Evolutionary conservation across 2,113 vertebrate genomes (phyloP).

Genomic region (Ameiurus melas): DNA sequence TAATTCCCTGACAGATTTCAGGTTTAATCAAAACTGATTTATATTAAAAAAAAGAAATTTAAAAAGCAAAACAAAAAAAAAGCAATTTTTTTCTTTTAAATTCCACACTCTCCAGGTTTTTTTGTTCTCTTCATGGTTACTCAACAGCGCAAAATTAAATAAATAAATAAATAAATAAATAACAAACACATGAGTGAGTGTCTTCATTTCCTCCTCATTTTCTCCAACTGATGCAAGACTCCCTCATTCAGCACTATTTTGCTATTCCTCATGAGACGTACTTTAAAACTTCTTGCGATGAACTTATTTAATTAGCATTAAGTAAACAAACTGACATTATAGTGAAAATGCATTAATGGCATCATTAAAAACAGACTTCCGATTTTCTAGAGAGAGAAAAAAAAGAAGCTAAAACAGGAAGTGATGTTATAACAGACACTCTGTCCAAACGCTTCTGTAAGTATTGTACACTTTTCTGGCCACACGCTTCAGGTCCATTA

Average conservation of each 20-base stretch:
- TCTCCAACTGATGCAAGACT: not conserved
- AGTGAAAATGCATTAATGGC: not conserved
- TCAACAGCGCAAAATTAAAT: not conserved
- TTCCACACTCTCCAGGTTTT: not conserved
- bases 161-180: not conserved
- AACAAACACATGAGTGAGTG: not conserved
- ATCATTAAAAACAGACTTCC: not conserved
- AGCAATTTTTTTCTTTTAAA: not conserved
- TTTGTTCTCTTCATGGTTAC: not conserved
- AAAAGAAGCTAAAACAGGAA: not conserved
- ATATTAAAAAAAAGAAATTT: constrained; percentile 49
- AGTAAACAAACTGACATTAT: not conserved
- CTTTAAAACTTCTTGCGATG: not conserved
- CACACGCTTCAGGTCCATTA: not conserved
- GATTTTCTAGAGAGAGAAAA: not conserved
- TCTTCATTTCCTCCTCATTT: not conserved
- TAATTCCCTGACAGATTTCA: constrained; percentile 53
- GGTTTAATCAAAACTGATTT: constrained; percentile 61
- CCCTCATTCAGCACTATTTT: not conserved
- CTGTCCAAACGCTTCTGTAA: not conserved
- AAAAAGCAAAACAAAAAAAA: not conserved
- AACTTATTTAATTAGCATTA: not conserved
- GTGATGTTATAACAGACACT: not conserved
- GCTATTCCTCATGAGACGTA: not conserved
- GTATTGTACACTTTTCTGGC: not conserved